A percentile compares a stretch with the other conserved stretches of the same genome.
Conservation (phyloP, 2,888 invertebrate genomes). For the Amphimallon solstitiale region DNA sequence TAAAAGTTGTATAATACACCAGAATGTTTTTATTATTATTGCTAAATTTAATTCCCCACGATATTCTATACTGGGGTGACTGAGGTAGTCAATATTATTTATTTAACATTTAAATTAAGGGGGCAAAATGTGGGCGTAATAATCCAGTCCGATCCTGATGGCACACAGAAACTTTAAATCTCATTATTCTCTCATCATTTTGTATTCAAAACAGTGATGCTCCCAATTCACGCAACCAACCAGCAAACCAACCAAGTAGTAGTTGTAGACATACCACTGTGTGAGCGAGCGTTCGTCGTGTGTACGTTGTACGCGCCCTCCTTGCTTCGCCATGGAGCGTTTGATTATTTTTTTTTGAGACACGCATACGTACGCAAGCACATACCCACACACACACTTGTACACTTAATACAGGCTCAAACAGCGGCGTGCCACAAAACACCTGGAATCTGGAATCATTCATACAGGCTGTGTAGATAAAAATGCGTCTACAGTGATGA, state of each 20-base stretch:
- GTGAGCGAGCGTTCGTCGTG: background rate
- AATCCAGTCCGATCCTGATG: conserved; percentile 21
- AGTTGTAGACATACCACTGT: no score
- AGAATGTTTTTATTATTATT: no score
- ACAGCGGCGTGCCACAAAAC: background rate
- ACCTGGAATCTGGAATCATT: conserved; percentile 4
- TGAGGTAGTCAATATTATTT: no score
- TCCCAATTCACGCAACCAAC: conserved; percentile 21
- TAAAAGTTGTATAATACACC: no score
- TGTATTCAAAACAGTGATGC: conserved; percentile 25
- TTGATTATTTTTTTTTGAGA: background rate
- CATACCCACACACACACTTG: no score
- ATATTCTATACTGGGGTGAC: no score
- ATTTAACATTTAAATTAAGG: no score
- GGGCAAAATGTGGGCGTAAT: background rate
- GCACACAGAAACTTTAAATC: background rate
- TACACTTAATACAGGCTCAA: no score
- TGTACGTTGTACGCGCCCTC: background rate
- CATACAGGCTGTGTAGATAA: background rate
- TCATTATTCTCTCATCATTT: conserved; percentile 15
- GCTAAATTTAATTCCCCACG: no score
- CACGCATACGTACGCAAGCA: background rate
- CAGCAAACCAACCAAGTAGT: no score
- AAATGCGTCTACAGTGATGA: no score
- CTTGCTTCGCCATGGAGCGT: background rate